Evolutionary conservation across 1,140 invertebrate species (phyloP).

Genomic region (Lamellibrachia luymesi): DNA sequence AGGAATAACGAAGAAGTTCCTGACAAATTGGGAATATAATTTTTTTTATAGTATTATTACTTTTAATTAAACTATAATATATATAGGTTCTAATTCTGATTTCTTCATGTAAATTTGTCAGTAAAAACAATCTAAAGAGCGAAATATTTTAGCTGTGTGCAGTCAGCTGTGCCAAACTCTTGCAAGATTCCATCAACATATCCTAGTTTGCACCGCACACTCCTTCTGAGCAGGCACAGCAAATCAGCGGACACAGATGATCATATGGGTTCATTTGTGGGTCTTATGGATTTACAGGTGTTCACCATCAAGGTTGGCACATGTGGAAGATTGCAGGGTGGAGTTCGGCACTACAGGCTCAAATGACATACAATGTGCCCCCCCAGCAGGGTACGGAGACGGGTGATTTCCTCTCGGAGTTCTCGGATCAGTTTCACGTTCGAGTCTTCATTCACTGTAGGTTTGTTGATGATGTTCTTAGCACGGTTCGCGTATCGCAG

Average conservation of each 20-base stretch:
- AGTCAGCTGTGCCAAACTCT: too few relatives aligned
- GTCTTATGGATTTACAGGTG: too few relatives aligned
- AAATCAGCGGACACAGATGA: too few relatives aligned
- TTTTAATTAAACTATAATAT: not conserved
- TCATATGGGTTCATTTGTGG: too few relatives aligned
- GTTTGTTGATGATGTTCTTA: constrained; percentile 93
- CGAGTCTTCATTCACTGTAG: constrained; percentile 84
- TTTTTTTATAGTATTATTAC: not conserved
- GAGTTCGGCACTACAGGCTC: not conserved
- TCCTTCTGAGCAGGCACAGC: too few relatives aligned
- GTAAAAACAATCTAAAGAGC: too few relatives aligned
- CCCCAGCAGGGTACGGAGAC: not conserved
- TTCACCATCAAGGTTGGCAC: too few relatives aligned
- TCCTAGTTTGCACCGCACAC: too few relatives aligned
- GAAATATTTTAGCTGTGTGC: too few relatives aligned
- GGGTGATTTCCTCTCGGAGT: constrained; percentile 62
- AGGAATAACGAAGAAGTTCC: not conserved
- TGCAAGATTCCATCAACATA: too few relatives aligned
- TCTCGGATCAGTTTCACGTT: constrained; percentile 62
- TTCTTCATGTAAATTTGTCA: too few relatives aligned
- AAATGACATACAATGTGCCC: constrained; percentile 12
- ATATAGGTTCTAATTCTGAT: not conserved
- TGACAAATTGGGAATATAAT: not conserved
- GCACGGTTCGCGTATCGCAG: constrained; percentile 61
- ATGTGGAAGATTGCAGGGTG: too few relatives aligned